Base-by-base conservation (phyloP, 1,140 invertebrate genomes). In the Nasonia giraulti region DNA sequence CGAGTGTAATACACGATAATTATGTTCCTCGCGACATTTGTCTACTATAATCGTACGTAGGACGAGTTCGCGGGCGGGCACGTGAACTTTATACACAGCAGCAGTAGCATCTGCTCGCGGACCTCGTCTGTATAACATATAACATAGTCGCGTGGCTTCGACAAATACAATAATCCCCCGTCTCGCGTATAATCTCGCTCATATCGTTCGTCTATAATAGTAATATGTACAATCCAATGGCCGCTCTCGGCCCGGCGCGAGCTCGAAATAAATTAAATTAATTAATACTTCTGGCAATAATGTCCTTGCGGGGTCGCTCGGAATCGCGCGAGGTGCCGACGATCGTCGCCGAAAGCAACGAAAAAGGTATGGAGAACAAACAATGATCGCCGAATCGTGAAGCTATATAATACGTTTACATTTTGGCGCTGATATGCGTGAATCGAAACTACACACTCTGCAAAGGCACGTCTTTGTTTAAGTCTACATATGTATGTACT, bases 281-380 rank as follows among this genome's bases (percentile, higher is more conserved):
- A 90, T 89, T 91, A 91, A 91, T 91, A 91, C 90, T 91, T 91
- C 90, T 91, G 90, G 90, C 90, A 91, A 90, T 90, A 90, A 91
- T 90, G 90, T 91, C 89, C 88, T 91, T 89, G 87, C 85, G 85
- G 88, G 87, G 87, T 87, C 82, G 86, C 80, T 87, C 85, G 87
- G 88, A 85, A 88, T 85, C 85, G 84, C 86, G 84, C 84, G 85
- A 87, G 84, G 82, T 74, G 69, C 68, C 69, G 55, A 75, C n/a
- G n/a, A 20, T 77, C 50, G 75, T 6, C 23, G 8, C 40, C 40
- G 40, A 44, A 44, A 44, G 40, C 6, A 44, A 44, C 40, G 37
- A 10, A 7, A 44, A 10, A 11, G 12, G n/a, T 17, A 6, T 11
- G 14, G 11, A 66, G 11, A 66, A 66, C 6, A 66, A 66, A 17